These are phyloP conservation scores for Molothrus aeneus DNA, from an alignment of 2,797 vertebrate species.

Conservation along the genomic window DNA sequence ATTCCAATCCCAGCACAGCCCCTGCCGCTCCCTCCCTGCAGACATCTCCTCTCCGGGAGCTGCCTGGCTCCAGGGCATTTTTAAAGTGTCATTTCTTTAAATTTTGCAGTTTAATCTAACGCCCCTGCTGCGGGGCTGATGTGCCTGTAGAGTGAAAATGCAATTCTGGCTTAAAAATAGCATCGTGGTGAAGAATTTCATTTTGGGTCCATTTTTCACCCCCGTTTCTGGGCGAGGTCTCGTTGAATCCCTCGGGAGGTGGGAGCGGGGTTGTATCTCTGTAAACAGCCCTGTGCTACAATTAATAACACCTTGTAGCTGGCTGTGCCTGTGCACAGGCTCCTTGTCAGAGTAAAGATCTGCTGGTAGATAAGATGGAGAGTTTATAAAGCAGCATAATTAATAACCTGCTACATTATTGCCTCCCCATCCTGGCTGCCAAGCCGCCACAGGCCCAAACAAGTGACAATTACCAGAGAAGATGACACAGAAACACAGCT, in stretches of 20 bases:
- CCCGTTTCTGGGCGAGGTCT: background rate
- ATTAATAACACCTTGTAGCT: background rate
- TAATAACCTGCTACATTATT: background rate
- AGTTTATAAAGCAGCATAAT: constrained; percentile 13
- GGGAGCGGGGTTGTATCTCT: background rate
- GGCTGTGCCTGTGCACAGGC: background rate
- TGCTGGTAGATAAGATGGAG: background rate
- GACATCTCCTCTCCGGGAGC: background rate
- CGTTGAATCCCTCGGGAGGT: background rate
- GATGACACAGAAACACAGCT: background rate
- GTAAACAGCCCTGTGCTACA: background rate
- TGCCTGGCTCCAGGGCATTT: background rate
- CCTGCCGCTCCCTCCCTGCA: background rate
- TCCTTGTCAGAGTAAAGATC: background rate
- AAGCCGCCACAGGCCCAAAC: background rate
- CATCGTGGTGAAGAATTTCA: background rate
- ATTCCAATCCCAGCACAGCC: background rate
- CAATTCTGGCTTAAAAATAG: background rate
- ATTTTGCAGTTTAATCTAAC: background rate
- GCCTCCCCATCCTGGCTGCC: background rate
- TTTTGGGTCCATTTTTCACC: background rate
- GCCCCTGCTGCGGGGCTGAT: background rate
- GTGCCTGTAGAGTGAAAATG: background rate
- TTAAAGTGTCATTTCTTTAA: constrained; percentile 26
- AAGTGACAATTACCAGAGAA: background rate